Evolutionary conservation across 2,797 vertebrate species (phyloP), one percentile per base, ranked within the genome.

Genomic region (Pelochelys cantorii): DNA sequence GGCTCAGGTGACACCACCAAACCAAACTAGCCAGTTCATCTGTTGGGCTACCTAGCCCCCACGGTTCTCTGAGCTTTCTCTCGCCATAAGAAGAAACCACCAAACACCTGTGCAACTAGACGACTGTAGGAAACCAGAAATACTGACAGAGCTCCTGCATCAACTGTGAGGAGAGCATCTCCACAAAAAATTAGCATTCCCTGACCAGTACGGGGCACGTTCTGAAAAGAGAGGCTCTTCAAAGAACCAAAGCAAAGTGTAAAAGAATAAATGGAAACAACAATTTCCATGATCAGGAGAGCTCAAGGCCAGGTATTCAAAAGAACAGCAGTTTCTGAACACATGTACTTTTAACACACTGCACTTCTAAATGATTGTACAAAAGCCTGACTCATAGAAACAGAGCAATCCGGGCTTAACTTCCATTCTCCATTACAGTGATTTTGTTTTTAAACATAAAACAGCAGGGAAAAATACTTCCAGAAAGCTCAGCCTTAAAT

Each of bases 251-350:
- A 94, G 84, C 0, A 0, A 93, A 65, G 62, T n/a, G n/a, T n/a
- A 65, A 65, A 65, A 92, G 84, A 93, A 75, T 74, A 78, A 88
- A 92, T 91, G 82, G 74, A 95, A 95, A 86, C 68, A 65, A 85
- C 84, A 94, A 78, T 57, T 89, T 88, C 88, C 85, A 17, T 54
- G 53, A 77, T 34, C 84, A 90, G 90, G 78, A 92, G 94, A 87
- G 79, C 75, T 93, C 83, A 86, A 86, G 85, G 88, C 75, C 81
- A 93, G 92, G 57, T 79, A 94, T 88, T 93, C 95, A 90, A 79
- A 79, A 95, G 75, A 95, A 81, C 90, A 90, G 86, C 20, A 75
- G 34, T 75, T 27, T 75, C 11, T 48, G 34, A 75, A 27, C 71
- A 75, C 14, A 75, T 20, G 88, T 85, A 27, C 68, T 42, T n/a